Evolutionary conservation across 2,888 invertebrate species (phyloP), one percentile per base, ranked within the genome.

Genomic region (Spialia ferax): DNA sequence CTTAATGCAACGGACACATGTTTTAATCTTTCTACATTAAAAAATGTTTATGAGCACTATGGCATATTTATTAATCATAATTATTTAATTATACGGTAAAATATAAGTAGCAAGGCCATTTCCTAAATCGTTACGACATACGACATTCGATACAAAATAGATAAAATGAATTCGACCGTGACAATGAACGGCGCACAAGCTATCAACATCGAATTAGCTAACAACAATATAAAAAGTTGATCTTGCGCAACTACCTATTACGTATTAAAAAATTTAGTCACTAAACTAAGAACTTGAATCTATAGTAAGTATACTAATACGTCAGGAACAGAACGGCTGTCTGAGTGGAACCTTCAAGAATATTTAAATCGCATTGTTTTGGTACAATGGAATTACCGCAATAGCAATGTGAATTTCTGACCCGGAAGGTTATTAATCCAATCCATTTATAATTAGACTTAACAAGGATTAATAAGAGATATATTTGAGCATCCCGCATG

Each of bases 161-260:
- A 63, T 60, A 67, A 52, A 50, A 70, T 29, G 52, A 67, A 22
- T 66, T 72, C 70, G 82, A 60, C 83, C 81, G 56, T 82, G 82
- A 81, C 83, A 81, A 77, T 83, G 82, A 78, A 77, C 81, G 69
- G 20, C 69, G 72, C 71, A 69, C 68, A 73, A 68, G 69, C 55
- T 42, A 62, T 61, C 48, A 48, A 73, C 76, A 70, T 70, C 68
- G 68, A 69, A 71, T 71, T 68, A 71, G 29, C 18, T 26, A 55
- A 42, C 20, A 61, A 56, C 15, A 59, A 66, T 63, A 69, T 42
- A 50, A 20, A 68, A 38, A 59, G 26, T 61, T 50, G 23, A 63
- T 42, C 42, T 63, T 38, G 60, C 54, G 35, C 10, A 50, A 29
- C n/a, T n/a, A n/a, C 35, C 23, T 2, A 57, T 22, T 15, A 45